These are phyloP conservation scores for Seira sanloemensis DNA, from an alignment of 2,888 invertebrate genomes.

Conservation along the genomic window DNA sequence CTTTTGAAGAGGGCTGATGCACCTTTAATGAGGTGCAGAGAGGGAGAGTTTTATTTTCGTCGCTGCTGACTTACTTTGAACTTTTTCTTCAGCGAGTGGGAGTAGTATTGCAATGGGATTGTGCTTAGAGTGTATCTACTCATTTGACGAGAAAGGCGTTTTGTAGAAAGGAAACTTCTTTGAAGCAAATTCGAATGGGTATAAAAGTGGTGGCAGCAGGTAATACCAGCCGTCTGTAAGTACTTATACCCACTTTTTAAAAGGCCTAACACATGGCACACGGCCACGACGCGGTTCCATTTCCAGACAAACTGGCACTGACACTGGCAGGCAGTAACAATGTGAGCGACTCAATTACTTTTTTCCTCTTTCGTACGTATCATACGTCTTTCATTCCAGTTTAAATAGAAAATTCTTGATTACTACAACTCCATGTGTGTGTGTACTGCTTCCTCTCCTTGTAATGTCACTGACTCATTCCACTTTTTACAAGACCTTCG, in stretches of 20 bases:
- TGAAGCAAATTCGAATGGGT: neutral
- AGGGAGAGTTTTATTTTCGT: neutral
- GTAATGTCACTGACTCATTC: neutral
- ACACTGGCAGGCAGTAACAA: neutral
- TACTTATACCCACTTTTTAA: neutral
- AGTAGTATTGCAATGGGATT: too few relatives aligned
- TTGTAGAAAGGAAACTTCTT: neutral
- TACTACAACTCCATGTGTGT: neutral
- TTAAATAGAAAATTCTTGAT: neutral
- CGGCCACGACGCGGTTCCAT: slow-evolving; percentile 10
- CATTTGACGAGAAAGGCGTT: too few relatives aligned
- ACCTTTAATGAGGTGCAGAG: slow-evolving; percentile 56
- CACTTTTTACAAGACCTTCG: neutral
- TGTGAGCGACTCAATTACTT: slow-evolving; percentile 1
- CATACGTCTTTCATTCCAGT: neutral
- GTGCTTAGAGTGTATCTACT: too few relatives aligned
- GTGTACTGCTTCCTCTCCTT: neutral
- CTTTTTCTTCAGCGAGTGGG: slow-evolving; percentile 17
- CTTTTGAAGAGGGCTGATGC: slow-evolving; percentile 34
- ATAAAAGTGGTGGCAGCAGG: neutral
- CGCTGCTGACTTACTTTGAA: slow-evolving; percentile 24
- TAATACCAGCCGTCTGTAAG: neutral
- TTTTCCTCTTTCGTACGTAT: neutral
- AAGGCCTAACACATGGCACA: slow-evolving; percentile 20
- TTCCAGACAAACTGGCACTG: slow-evolving; percentile 14